These are phyloP conservation scores for Perca schrenkii DNA, from an alignment of 2,113 vertebrate genomes.

Conservation along the genomic window DNA sequence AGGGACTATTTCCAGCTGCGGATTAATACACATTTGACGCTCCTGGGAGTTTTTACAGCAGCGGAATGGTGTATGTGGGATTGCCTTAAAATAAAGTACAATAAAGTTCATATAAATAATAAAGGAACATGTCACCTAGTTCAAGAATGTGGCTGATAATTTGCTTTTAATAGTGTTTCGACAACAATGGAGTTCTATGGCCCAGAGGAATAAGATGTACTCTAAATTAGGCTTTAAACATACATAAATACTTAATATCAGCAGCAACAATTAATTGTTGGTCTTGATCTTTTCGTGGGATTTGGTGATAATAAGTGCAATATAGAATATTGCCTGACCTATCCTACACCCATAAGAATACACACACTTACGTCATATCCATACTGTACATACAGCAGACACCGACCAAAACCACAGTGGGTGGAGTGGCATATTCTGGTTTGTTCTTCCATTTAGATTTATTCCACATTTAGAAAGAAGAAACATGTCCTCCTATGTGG, in stretches of 20 bases:
- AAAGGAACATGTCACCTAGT: background rate
- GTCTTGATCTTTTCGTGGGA: background rate
- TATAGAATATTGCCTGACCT: background rate
- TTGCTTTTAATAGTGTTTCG: too few relatives aligned
- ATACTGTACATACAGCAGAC: slow-evolving; percentile 6
- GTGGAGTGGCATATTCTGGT: slow-evolving; percentile 42
- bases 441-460: slow-evolving; percentile 43
- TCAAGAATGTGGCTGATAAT: background rate
- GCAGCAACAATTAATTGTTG: too few relatives aligned
- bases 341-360: background rate
- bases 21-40: background rate
- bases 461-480: slow-evolving; percentile 60
- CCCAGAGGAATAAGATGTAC: too few relatives aligned
- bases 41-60: background rate
- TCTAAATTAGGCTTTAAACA: too few relatives aligned
- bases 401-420: slow-evolving; percentile 41
- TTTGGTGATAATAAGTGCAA: background rate
- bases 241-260: too few relatives aligned
- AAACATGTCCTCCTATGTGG: slow-evolving; percentile 1
- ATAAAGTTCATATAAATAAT: too few relatives aligned
- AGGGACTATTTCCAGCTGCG: background rate
- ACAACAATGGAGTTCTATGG: too few relatives aligned
- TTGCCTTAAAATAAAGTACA: background rate
- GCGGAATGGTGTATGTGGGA: background rate
- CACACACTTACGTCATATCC: background rate